Percentiles rank a stretch among this genome's conserved stretches.
These are phyloP conservation scores for Montipora efflorescens DNA, from an alignment of 64 coral and sea anemone genomes.

Conservation along the genomic window DNA sequence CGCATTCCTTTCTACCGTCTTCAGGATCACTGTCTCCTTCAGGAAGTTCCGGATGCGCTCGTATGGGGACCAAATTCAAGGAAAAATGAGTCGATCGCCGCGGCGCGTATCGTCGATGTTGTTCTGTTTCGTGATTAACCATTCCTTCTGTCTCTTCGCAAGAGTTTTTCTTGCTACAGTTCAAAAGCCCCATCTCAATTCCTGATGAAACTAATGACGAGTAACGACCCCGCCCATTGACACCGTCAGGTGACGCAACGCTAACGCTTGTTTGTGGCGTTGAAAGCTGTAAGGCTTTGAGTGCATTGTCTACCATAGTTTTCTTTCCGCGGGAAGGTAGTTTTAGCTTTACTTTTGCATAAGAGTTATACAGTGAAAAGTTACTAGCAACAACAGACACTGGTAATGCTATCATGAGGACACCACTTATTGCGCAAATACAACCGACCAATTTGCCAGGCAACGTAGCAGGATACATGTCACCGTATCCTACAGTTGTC, in stretches of 20 bases:
- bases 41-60: slow-evolving; percentile 70
- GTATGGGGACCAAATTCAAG: slow-evolving; percentile 51
- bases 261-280: slow-evolving; percentile 87
- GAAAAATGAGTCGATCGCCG: slow-evolving; percentile 72
- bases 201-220: slow-evolving; percentile 25
- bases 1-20: slow-evolving; percentile 30
- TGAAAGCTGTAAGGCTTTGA: slow-evolving; percentile 85
- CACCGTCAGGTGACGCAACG: slow-evolving; percentile 54
- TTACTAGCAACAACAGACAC: slow-evolving; percentile 97
- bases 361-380: slow-evolving; percentile 92
- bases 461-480: slow-evolving; percentile 84
- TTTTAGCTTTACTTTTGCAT: slow-evolving; percentile 94
- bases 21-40: slow-evolving; percentile 72
- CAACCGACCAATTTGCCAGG: slow-evolving; percentile 85
- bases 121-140: slow-evolving; percentile 50
- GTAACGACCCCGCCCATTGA: slow-evolving; percentile 37
- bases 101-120: slow-evolving; percentile 5
- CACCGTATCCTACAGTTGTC: slow-evolving; percentile 98
- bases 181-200: slow-evolving; percentile 15
- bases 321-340: slow-evolving; percentile 79
- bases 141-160: background rate
- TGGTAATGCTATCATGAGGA: slow-evolving; percentile 91
- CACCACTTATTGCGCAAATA: slow-evolving; percentile 85
- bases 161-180: slow-evolving; percentile 38
- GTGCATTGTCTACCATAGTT: slow-evolving; percentile 81